These are phyloP conservation scores for Elachura formosa DNA, from an alignment of 2,113 vertebrate genomes.

Conservation along the genomic window DNA sequence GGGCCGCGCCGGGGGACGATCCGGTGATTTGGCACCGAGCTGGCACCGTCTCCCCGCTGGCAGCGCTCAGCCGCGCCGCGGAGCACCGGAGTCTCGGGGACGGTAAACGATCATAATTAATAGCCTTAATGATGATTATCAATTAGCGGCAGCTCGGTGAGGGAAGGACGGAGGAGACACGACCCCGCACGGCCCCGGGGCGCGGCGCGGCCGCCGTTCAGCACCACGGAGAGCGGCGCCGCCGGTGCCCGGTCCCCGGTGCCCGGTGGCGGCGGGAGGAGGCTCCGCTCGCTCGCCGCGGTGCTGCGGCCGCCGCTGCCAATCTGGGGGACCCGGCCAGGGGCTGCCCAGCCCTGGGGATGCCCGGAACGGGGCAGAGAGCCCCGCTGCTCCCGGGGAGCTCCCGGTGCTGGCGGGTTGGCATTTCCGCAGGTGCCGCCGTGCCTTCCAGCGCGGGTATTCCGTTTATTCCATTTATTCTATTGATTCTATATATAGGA, in stretches of 20 bases:
- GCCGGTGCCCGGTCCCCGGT: background rate
- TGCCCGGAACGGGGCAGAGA: background rate
- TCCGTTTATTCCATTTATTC: accelerated
- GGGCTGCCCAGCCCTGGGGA: background rate
- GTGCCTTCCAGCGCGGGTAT: background rate
- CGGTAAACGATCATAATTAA: background rate
- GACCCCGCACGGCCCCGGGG: background rate
- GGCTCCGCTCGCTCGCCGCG: background rate
- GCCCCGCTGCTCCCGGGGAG: background rate
- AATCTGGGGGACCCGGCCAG: background rate
- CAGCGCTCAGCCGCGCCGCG: background rate
- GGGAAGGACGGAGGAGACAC: background rate
- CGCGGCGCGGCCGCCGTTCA: background rate
- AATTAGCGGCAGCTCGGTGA: background rate
- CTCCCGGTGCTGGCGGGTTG: background rate
- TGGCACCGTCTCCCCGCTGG: background rate
- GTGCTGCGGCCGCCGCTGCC: background rate
- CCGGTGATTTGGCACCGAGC: background rate
- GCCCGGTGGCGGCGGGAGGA: background rate
- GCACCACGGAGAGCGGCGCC: constrained; percentile 54
- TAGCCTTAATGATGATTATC: accelerated
- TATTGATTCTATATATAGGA: background rate
- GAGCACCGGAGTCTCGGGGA: background rate
- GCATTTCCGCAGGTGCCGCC: background rate
- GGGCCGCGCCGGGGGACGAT: accelerated